Base-by-base conservation (phyloP, 2,888 invertebrate species). In the Agriotes lineatus region DNA sequence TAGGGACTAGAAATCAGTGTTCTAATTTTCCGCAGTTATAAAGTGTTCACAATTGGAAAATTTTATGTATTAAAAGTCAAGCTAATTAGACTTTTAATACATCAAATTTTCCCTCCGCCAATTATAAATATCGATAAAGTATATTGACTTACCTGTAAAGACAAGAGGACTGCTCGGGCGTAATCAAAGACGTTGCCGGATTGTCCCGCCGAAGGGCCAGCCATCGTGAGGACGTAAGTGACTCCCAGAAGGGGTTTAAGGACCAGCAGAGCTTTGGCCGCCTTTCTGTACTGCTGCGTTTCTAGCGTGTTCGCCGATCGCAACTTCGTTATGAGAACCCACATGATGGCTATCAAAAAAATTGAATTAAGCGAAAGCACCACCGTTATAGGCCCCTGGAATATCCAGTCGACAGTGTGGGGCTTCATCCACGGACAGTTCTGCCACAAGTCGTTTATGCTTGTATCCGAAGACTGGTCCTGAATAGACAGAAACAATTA, bases 241-340 rank as follows among this genome's bases (percentile, higher is more conserved):
- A 96, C 92, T 50, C 97, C 97, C 72, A 97, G 88, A 62, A 97
- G 88, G n/a, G 97, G 97, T 81, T 96, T 95, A 48, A 97, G 87
- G 19, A 97, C 96, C 20, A 97, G 86, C 33, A 97, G 88, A 0
- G 97, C 97, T 83, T 96, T 96, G 5, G 94, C 93, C 0, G 96
- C 96, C 83, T 96, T 96, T 72, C 94, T 88, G 83, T 94, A 95
- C 83, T 96, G 96, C 78, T 95, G 93, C 2, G 96, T 95, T 84
- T 97, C 96, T 57, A 93, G 86, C 0, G 93, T 94, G 80, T 95
- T 96, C 12, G 96, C 94, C 16, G 96, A 96, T 54, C 96, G 90
- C 3, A 97, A 88, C 80, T 97, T 97, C 25, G 96, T 96, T 80
- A 97, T 96, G 72, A 97, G 87, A 57, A 97, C 96, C 91, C 95